Conservation (phyloP, 1,140 invertebrate genomes). For the Nymphalis io region DNA sequence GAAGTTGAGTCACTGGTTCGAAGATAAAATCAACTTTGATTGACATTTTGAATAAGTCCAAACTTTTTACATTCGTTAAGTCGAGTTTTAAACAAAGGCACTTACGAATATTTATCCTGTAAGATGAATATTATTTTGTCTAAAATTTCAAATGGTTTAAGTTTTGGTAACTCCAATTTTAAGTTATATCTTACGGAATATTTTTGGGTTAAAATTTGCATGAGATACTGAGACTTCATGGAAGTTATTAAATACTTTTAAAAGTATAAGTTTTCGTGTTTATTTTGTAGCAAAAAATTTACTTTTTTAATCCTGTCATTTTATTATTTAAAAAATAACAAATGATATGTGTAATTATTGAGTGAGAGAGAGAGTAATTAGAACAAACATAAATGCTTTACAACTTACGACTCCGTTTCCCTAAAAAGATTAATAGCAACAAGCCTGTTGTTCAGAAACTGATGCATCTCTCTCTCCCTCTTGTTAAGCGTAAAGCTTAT, state of each 20-base stretch:
- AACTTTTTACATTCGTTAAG: constrained; percentile 39
- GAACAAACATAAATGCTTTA: too few relatives aligned
- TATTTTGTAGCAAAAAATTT: background rate
- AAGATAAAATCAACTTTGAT: constrained; percentile 21
- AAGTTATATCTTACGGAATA: constrained; percentile 41
- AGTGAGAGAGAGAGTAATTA: too few relatives aligned
- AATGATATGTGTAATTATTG: too few relatives aligned
- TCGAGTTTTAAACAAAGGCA: constrained; percentile 42
- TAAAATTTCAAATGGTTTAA: constrained; percentile 43
- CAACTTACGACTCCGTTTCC: too few relatives aligned
- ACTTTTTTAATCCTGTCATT: too few relatives aligned
- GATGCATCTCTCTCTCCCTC: too few relatives aligned
- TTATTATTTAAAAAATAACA: too few relatives aligned
- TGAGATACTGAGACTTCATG: constrained; percentile 19
- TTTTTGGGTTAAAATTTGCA: constrained; percentile 43
- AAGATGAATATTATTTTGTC: constrained; percentile 43
- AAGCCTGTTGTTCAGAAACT: too few relatives aligned
- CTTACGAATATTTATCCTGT: constrained; percentile 42
- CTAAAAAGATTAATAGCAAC: too few relatives aligned
- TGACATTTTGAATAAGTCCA: constrained; percentile 21
- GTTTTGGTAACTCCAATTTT: constrained; percentile 43
- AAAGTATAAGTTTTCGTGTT: constrained; percentile 1
- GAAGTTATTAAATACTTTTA: constrained; percentile 24
- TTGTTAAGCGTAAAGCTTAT: too few relatives aligned
- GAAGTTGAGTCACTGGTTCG: background rate